Evolutionary conservation across 23 tunicate species (phyloP).

Genomic region (Phallusia fumigata): DNA sequence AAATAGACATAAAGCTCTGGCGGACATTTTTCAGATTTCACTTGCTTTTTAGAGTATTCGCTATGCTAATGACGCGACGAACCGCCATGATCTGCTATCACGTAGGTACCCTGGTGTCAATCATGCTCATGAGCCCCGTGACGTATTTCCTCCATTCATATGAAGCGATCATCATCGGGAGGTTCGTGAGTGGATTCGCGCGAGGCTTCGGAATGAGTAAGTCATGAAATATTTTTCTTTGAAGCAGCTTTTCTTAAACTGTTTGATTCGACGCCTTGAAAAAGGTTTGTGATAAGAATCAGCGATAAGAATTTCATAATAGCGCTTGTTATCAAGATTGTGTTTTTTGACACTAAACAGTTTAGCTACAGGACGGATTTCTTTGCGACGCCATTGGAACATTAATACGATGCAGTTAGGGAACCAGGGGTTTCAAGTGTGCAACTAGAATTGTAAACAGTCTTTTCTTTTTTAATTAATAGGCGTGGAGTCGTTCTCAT

Average conservation of each 20-base stretch:
- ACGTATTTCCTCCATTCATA: conserved; percentile 9
- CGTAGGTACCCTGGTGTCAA: background rate
- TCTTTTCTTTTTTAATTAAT: too few species aligned
- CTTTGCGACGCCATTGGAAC: too few species aligned
- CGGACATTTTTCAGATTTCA: background rate
- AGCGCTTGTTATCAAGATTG: too few species aligned
- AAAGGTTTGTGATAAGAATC: too few species aligned
- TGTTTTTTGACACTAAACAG: too few species aligned
- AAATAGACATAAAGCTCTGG: too few species aligned
- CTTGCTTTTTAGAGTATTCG: background rate
- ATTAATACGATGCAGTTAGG: too few species aligned
- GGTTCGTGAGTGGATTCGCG: conserved; percentile 25
- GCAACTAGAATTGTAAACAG: too few species aligned
- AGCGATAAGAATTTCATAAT: too few species aligned
- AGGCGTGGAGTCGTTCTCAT: too few species aligned
- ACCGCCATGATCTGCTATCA: conserved; percentile 7
- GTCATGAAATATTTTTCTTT: background rate
- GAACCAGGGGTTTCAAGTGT: too few species aligned
- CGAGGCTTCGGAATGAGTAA: conserved; percentile 30
- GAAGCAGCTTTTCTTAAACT: background rate
- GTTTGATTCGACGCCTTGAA: background rate
- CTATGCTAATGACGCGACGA: background rate
- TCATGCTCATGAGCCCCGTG: conserved; percentile 12
- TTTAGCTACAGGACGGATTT: too few species aligned
- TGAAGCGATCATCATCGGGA: conserved; percentile 29